Conservation (phyloP, 2,888 invertebrate species). For the Xanthia togata region DNA sequence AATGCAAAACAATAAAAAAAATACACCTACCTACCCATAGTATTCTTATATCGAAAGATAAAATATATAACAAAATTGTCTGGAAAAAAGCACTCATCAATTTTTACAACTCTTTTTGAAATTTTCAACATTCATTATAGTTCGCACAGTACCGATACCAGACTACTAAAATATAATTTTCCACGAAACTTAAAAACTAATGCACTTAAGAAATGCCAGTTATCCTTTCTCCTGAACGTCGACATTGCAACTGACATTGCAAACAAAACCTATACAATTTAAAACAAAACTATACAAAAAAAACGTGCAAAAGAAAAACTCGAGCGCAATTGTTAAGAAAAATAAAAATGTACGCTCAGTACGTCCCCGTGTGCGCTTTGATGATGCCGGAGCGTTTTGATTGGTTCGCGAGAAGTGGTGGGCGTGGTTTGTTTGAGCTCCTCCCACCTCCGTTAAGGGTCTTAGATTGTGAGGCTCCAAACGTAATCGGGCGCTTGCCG, state of each 20-base stretch:
- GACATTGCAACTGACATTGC: slow-evolving; percentile 82
- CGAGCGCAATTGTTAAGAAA: slow-evolving; percentile 73
- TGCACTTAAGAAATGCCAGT: slow-evolving; percentile 74
- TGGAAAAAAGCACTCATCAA: slow-evolving; percentile 30
- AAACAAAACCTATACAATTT: slow-evolving; percentile 77
- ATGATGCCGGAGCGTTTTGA: slow-evolving; percentile 75
- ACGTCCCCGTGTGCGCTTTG: slow-evolving; percentile 87
- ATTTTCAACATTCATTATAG: slow-evolving; percentile 24
- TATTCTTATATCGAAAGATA: not conserved
- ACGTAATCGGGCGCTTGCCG: slow-evolving; percentile 88
- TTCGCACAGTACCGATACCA: slow-evolving; percentile 37
- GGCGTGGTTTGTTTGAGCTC: slow-evolving; percentile 81
- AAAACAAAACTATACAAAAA: slow-evolving; percentile 80
- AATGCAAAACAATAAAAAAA: too few species aligned
- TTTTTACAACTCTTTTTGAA: slow-evolving; percentile 8
- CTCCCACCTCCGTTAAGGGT: slow-evolving; percentile 86
- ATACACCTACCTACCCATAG: not conserved
- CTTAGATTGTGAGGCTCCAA: slow-evolving; percentile 80
- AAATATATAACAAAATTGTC: too few species aligned
- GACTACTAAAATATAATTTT: slow-evolving; percentile 57
- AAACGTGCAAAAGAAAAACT: slow-evolving; percentile 79
- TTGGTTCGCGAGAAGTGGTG: slow-evolving; percentile 76
- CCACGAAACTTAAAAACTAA: slow-evolving; percentile 70
- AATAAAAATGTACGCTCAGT: slow-evolving; percentile 87
- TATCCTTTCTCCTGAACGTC: slow-evolving; percentile 78